A percentile compares a stretch with the other conserved stretches of the same genome.
Evolutionary conservation across 2,888 invertebrate genomes (phyloP).

Genomic region (Prionchulus punctatus): DNA sequence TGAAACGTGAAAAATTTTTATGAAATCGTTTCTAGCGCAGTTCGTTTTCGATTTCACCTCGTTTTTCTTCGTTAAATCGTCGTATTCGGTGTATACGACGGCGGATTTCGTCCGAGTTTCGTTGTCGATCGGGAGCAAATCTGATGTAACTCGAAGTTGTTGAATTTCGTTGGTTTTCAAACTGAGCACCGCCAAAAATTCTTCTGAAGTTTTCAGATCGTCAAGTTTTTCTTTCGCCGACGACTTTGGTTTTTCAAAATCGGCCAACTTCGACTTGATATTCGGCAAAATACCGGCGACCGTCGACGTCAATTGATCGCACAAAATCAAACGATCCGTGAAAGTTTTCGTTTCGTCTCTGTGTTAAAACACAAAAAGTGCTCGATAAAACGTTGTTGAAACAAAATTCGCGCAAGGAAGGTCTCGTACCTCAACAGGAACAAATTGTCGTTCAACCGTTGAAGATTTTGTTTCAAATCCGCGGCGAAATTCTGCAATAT

Average conservation of each 20-base stretch:
- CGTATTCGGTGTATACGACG: too few species aligned
- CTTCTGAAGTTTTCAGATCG: neutral
- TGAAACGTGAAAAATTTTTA: too few species aligned
- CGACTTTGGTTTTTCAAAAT: neutral
- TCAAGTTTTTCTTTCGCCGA: neutral
- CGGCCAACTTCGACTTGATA: neutral
- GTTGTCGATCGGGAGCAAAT: neutral
- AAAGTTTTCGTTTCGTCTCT: too few species aligned
- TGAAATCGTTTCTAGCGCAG: too few species aligned
- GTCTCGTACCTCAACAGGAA: neutral
- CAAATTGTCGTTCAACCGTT: neutral
- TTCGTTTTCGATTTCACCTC: too few species aligned
- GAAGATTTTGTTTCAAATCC: neutral
- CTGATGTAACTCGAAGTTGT: neutral
- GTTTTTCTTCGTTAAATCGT: too few species aligned
- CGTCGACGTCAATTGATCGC: too few species aligned
- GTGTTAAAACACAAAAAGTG: neutral
- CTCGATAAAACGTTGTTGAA: too few species aligned
- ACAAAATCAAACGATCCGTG: too few species aligned
- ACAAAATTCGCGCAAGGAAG: too few species aligned
- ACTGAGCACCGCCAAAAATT: neutral
- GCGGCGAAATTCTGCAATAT: neutral
- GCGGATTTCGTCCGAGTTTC: neutral
- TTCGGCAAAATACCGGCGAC: neutral
- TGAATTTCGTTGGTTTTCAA: neutral